Conservation (phyloP, 1,140 invertebrate genomes). For the Ceratina japonica region DNA sequence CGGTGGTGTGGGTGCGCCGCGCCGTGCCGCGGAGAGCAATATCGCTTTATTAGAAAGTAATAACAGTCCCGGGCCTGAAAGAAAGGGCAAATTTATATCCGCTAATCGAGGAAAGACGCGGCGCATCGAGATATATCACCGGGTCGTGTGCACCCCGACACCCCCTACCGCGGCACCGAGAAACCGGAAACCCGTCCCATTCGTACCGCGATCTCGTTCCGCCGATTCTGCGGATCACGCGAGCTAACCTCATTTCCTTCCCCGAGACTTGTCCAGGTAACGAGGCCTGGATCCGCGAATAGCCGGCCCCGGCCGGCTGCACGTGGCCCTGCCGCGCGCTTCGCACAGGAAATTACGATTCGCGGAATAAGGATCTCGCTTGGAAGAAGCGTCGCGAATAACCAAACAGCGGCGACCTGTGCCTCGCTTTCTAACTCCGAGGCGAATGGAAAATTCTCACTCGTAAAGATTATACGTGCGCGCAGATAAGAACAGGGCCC, state of each 20-base stretch:
- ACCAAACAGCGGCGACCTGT: neutral
- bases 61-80: constrained; percentile 59
- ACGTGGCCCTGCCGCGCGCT: constrained; percentile 23
- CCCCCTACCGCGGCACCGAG: neutral
- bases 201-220: constrained; percentile 49
- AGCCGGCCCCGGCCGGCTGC: neutral
- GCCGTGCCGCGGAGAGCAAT: constrained; percentile 42
- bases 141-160: constrained; percentile 44
- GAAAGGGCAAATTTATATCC: constrained; percentile 62
- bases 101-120: constrained; percentile 51
- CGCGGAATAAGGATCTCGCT: constrained; percentile 36
- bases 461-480: too few relatives aligned
- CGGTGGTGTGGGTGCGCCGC: constrained; percentile 31
- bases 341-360: constrained; percentile 55
- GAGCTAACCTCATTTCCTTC: constrained; percentile 59
- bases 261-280: constrained; percentile 41
- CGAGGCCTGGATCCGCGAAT: constrained; percentile 40
- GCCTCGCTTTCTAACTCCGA: neutral
- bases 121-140: constrained; percentile 57
- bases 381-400: constrained; percentile 10
- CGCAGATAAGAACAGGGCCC: too few relatives aligned
- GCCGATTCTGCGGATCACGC: constrained; percentile 53
- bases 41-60: constrained; percentile 71
- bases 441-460: too few relatives aligned
- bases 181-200: neutral